Evolutionary conservation across 2,888 invertebrate genomes (phyloP).

Genomic region (Clunio marinus): DNA sequence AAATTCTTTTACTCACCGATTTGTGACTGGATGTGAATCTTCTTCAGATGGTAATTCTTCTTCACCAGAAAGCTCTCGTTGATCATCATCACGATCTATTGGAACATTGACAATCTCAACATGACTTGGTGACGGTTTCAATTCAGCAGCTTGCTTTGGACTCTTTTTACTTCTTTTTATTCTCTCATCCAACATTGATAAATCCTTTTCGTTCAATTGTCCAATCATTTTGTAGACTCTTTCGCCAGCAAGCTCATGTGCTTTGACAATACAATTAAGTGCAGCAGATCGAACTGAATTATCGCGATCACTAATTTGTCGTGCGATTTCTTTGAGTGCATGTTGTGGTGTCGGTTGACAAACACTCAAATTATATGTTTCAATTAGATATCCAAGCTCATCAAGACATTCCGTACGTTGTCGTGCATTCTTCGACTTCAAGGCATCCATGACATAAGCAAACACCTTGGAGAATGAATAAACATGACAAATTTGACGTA

Average conservation of each 20-base stretch:
- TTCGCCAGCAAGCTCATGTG: slow-evolving; percentile 87
- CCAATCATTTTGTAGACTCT: slow-evolving; percentile 87
- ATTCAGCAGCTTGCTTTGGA: slow-evolving; percentile 54
- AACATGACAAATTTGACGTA: slow-evolving; percentile 78
- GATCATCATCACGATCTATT: slow-evolving; percentile 45
- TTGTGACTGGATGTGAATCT: slow-evolving; percentile 44
- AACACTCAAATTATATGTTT: slow-evolving; percentile 76
- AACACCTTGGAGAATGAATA: slow-evolving; percentile 88
- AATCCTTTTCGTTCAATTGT: slow-evolving; percentile 90
- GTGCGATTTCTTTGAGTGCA: slow-evolving; percentile 79
- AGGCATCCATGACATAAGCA: slow-evolving; percentile 85
- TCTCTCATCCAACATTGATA: slow-evolving; percentile 89
- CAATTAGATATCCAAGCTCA: slow-evolving; percentile 80
- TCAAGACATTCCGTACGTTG: slow-evolving; percentile 96
- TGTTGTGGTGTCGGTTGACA: slow-evolving; percentile 75
- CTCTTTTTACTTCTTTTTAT: slow-evolving; percentile 83
- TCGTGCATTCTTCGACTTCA: slow-evolving; percentile 94
- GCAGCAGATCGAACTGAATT: slow-evolving; percentile 94
- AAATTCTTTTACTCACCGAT: slow-evolving; percentile 41
- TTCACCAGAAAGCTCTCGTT: slow-evolving; percentile 41
- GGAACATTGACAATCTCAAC: slow-evolving; percentile 50
- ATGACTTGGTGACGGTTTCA: slow-evolving; percentile 46
- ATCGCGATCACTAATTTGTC: slow-evolving; percentile 93
- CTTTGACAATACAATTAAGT: slow-evolving; percentile 86
- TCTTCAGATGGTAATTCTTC: slow-evolving; percentile 48